Evolutionary conservation across 53 echinoderm and acorn worm genomes (phyloP).

Genomic region (Mesocentrotus franciscanus): DNA sequence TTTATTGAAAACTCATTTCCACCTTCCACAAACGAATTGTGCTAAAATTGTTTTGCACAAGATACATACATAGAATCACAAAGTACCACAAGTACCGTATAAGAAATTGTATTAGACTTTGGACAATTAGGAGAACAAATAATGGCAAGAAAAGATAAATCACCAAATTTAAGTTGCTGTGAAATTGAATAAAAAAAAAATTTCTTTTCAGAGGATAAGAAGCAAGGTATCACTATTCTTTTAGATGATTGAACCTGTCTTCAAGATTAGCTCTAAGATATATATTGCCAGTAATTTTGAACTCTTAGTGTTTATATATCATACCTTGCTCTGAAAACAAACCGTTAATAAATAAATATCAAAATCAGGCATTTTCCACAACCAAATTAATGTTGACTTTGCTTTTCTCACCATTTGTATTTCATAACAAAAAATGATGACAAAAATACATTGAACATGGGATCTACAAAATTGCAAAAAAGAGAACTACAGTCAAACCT

Average conservation of each 20-base stretch:
- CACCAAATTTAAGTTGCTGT: neutral
- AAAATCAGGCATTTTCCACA: neutral
- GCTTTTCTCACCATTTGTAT: neutral
- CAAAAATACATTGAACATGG: conserved; percentile 8
- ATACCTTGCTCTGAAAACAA: neutral
- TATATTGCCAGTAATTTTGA: neutral
- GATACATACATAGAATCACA: neutral
- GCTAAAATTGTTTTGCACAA: conserved; percentile 34
- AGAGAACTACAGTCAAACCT: too few species aligned
- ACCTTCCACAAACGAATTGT: neutral
- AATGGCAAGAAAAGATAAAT: neutral
- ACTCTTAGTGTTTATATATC: neutral
- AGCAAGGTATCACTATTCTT: neutral
- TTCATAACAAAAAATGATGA: neutral
- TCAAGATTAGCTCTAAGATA: neutral
- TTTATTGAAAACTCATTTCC: conserved; percentile 23
- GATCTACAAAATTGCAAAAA: conserved; percentile 29
- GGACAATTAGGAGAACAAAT: neutral
- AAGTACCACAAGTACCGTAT: neutral
- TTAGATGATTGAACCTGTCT: neutral
- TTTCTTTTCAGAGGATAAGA: too few species aligned
- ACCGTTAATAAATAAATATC: conserved; percentile 11
- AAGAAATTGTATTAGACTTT: neutral
- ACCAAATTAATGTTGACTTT: neutral
- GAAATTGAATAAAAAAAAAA: neutral